Evolutionary conservation across 2,113 vertebrate genomes (phyloP).

Genomic region (Marmota monax): DNA sequence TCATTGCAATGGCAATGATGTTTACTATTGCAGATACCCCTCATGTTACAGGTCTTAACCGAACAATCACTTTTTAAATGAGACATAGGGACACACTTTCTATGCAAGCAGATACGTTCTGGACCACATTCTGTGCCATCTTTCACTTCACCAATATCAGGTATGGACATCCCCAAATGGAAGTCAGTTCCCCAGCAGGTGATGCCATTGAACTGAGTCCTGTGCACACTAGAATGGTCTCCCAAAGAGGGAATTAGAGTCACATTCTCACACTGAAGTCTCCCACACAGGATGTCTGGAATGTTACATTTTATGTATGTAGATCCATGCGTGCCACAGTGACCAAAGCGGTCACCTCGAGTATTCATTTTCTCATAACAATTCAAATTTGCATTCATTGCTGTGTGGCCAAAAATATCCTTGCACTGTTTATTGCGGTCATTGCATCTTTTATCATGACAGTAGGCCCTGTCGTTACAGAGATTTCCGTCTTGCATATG

Average conservation of each 20-base stretch:
- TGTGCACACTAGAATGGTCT: slow-evolving; percentile 57
- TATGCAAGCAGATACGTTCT: slow-evolving; percentile 65
- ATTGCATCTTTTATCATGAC: slow-evolving; percentile 91
- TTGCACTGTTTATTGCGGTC: slow-evolving; percentile 88
- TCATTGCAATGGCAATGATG: slow-evolving; percentile 75
- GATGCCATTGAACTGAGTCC: neutral
- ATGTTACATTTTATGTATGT: slow-evolving; percentile 66
- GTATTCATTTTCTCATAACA: slow-evolving; percentile 76
- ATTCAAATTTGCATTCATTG: slow-evolving; percentile 40
- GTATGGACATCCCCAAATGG: slow-evolving; percentile 41
- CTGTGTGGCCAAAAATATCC: slow-evolving; percentile 88
- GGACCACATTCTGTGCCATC: slow-evolving; percentile 74
- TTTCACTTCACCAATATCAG: slow-evolving; percentile 67
- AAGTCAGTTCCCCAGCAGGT: slow-evolving; percentile 74
- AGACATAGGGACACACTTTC: slow-evolving; percentile 56
- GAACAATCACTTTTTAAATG: slow-evolving; percentile 64
- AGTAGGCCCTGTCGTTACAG: slow-evolving; percentile 87
- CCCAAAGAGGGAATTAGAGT: slow-evolving; percentile 4
- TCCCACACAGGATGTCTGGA: slow-evolving; percentile 70
- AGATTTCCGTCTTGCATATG: slow-evolving; percentile 91
- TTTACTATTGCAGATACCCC: slow-evolving; percentile 81
- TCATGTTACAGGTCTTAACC: slow-evolving; percentile 73
- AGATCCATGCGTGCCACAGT: slow-evolving; percentile 64
- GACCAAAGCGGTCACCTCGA: slow-evolving; percentile 75
- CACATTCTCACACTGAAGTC: slow-evolving; percentile 74